Conservation (phyloP, 2,113 vertebrate species). For the Notarius quadriscutis region DNA sequence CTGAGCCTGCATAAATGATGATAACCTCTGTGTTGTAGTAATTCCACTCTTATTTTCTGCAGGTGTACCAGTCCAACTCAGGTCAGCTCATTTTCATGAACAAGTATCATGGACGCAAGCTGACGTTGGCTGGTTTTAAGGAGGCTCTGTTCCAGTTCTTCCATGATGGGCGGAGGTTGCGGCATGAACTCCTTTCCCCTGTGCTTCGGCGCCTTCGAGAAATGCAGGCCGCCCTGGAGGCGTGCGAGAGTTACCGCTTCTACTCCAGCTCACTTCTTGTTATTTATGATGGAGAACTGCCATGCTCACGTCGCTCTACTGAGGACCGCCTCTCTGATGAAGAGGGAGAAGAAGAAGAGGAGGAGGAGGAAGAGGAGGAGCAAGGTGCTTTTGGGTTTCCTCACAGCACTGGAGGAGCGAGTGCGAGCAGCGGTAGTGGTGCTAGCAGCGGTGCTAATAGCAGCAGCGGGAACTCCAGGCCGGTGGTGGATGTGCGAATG, state of each 20-base stretch:
- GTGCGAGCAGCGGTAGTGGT: conserved; percentile 26
- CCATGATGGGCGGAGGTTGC: conserved; percentile 86
- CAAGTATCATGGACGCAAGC: conserved; percentile 95
- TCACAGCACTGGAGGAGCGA: conserved; percentile 28
- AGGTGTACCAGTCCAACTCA: conserved; percentile 92
- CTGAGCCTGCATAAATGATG: not conserved
- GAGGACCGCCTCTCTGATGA: conserved; percentile 60
- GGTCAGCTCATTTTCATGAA: conserved; percentile 99
- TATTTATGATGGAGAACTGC: conserved; percentile 93
- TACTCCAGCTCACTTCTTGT: conserved; percentile 97
- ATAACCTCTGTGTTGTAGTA: not conserved
- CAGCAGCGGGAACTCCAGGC: conserved; percentile 58
- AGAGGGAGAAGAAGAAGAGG: conserved; percentile 82
- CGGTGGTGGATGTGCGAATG: conserved; percentile 94
- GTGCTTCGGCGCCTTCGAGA: conserved; percentile 90
- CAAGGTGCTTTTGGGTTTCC: conserved; percentile 63
- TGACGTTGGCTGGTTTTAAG: conserved; percentile 93
- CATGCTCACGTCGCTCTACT: conserved; percentile 67
- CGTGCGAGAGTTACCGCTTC: conserved; percentile 96
- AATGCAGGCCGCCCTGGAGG: conserved; percentile 88
- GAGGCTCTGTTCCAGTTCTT: conserved; percentile 98
- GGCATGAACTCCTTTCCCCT: conserved; percentile 87
- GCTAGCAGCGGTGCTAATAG: conserved; percentile 48
- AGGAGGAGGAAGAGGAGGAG: conserved; percentile 79
- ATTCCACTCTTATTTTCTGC: not conserved